Evolutionary conservation across 1,140 invertebrate species (phyloP), one percentile per base, ranked within the genome.

Genomic region (Drosophila sp.): DNA sequence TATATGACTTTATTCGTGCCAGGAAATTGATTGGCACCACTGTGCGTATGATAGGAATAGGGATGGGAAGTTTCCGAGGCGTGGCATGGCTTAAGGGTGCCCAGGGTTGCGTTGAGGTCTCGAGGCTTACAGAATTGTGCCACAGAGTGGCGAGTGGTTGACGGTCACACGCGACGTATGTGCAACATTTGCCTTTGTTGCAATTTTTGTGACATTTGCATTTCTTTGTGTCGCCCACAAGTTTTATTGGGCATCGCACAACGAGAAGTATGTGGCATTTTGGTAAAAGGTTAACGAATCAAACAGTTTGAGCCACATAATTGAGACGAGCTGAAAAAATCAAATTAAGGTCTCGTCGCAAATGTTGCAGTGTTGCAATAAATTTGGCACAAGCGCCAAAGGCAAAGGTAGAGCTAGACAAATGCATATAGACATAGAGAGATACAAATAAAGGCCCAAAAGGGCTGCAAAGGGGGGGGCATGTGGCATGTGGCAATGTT

Each of bases 141-240:
- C 27, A 7, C 63, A 51, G 21, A 21, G 21, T 25, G 59, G 16
- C 27, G n/a, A 50, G 38, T 36, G 45, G 8, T 29, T 32, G 41
- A 25, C 18, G 32, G 38, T n/a, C 14, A 43, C 46, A 51, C 59
- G 27, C 50, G 40, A 32, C 25, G 46, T 67, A 38, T 67, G 64
- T 34, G 32, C 45, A 53, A 72, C 53, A 36, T 74, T 63, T 48
- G 8, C 11, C 41, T 18, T 62, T 45, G 46, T 56, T 76, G 40
- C 9, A 40, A 57, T 62, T 64, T 54, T 62, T 81, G 64, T 78
- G 58, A 36, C 69, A 82, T 77, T 81, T 72, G 80, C 80, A 76
- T 78, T 75, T 73, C 65, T 72, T 78, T 82, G 62, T 66, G 41
- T 2, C 43, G 18, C 58, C 13, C 13, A 32, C 27, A 41, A 38